Evolutionary conservation across 53 echinoderm and acorn worm genomes (phyloP).

Genomic region (Apostichopus leukothele): DNA sequence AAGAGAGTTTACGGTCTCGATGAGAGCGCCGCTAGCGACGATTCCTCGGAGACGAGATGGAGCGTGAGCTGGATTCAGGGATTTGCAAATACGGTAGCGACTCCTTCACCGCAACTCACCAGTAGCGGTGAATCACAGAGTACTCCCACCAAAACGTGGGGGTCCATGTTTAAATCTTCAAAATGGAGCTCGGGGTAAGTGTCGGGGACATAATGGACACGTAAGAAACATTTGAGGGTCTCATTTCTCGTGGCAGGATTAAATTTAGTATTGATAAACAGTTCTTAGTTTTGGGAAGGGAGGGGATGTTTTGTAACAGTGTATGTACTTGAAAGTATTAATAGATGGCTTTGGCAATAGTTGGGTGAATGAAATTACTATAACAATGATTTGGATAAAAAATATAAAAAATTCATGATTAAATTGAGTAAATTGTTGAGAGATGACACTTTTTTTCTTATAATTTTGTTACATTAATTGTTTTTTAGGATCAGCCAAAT

Average conservation of each 20-base stretch:
- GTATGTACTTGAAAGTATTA: too few relatives aligned
- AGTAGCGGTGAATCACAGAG: neutral
- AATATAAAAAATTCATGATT: too few relatives aligned
- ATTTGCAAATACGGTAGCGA: constrained; percentile 27
- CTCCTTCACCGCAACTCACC: neutral
- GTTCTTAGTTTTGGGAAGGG: too few relatives aligned
- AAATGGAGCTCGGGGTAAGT: constrained; percentile 53
- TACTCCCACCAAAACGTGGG: constrained; percentile 11
- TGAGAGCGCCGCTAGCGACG: neutral
- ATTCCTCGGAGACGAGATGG: constrained; percentile 35
- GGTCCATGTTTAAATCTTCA: constrained; percentile 23
- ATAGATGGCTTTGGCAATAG: too few relatives aligned
- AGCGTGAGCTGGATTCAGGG: constrained; percentile 37
- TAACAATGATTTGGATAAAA: too few relatives aligned
- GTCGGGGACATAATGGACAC: neutral
- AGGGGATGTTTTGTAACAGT: too few relatives aligned
- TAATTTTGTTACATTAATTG: neutral
- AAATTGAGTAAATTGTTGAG: too few relatives aligned
- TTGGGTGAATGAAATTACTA: too few relatives aligned
- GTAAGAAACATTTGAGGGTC: too few relatives aligned
- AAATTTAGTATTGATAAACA: too few relatives aligned
- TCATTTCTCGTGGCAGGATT: too few relatives aligned
- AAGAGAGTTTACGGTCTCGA: neutral
- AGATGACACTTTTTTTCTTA: too few relatives aligned
- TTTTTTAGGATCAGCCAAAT: constrained; percentile 14